Evolutionary conservation across 2,888 invertebrate genomes (phyloP).

Genomic region (Drosophila meridionalis): DNA sequence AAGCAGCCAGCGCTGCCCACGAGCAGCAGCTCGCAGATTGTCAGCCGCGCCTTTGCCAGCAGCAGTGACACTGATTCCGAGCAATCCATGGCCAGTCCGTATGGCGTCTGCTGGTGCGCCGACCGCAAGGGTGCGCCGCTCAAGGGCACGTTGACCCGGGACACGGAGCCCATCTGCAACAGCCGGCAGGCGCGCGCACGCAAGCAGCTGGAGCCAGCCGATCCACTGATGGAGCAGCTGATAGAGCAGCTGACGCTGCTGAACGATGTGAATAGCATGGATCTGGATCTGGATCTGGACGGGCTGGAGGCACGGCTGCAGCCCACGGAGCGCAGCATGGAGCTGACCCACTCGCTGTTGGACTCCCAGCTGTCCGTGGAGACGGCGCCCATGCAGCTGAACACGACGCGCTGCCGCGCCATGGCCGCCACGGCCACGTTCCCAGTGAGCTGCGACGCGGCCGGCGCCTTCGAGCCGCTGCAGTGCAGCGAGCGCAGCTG

Average conservation of each 20-base stretch:
- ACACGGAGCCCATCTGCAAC: constrained; percentile 91
- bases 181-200: constrained; percentile 91
- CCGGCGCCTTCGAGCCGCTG: constrained; percentile 90
- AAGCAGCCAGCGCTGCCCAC: constrained; percentile 82
- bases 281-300: constrained; percentile 68
- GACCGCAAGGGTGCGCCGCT: constrained; percentile 92
- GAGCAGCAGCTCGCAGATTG: constrained; percentile 51
- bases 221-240: constrained; percentile 89
- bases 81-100: constrained; percentile 59
- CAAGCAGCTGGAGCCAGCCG: constrained; percentile 74
- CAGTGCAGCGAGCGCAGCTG: constrained; percentile 90
- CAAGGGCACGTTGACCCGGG: constrained; percentile 92
- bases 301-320: constrained; percentile 52
- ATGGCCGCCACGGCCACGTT: constrained; percentile 84
- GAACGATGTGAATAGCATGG: constrained; percentile 83
- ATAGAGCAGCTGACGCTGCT: constrained; percentile 88
- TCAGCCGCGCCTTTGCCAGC: constrained; percentile 67
- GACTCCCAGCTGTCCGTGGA: constrained; percentile 84
- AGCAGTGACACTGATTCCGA: constrained; percentile 8
- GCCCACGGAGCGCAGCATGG: constrained; percentile 73
- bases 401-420: constrained; percentile 85
- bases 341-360: constrained; percentile 80
- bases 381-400: constrained; percentile 74
- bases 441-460: constrained; percentile 88
- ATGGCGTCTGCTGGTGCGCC: constrained; percentile 95